These are phyloP conservation scores for Scolopax bukidnonensis DNA, from an alignment of 2,797 vertebrate species.

Conservation along the genomic window DNA sequence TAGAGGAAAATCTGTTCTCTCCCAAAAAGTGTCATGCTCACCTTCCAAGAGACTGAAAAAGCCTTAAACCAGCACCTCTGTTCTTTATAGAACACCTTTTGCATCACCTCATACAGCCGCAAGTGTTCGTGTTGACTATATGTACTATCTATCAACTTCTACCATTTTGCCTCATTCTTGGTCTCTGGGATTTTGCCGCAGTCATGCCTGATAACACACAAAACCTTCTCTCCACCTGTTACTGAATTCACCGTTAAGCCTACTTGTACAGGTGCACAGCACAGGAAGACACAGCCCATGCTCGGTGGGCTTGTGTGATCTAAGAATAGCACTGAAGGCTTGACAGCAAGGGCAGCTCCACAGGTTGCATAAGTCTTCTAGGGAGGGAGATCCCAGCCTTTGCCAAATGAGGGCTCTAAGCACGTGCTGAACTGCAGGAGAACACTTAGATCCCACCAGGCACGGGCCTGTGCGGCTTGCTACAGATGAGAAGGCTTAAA, in stretches of 20 bases:
- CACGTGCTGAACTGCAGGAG: neutral
- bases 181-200: neutral
- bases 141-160: neutral
- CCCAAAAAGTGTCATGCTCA: neutral
- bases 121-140: neutral
- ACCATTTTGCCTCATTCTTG: neutral
- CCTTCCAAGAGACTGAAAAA: neutral
- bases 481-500: neutral
- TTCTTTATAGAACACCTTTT: neutral
- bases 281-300: neutral
- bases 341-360: neutral
- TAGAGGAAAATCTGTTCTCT: neutral
- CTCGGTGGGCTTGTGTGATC: fast-evolving
- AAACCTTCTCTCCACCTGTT: neutral
- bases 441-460: neutral
- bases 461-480: neutral
- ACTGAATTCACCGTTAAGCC: neutral
- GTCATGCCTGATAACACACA: neutral
- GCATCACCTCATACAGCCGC: neutral
- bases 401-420: neutral
- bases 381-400: neutral
- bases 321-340: neutral
- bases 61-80: neutral
- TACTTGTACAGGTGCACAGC: fast-evolving
- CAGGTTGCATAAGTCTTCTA: neutral